These are phyloP conservation scores for Acleris sparsana DNA, from an alignment of 2,888 invertebrate genomes.

Conservation along the genomic window DNA sequence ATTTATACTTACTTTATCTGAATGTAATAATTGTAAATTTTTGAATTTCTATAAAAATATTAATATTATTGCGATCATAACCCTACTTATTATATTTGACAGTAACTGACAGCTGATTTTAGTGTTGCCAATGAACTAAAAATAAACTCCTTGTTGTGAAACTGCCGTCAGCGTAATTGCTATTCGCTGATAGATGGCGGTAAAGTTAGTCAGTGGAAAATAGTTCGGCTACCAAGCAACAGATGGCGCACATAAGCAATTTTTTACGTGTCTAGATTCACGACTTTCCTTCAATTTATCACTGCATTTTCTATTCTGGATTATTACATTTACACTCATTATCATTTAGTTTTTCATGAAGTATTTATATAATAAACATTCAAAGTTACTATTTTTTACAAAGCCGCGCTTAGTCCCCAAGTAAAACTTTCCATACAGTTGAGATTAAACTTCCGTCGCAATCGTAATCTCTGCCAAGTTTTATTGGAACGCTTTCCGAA, in stretches of 20 bases:
- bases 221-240: constrained; percentile 1
- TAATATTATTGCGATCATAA: constrained; percentile 31
- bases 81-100: constrained; percentile 26
- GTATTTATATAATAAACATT: no score
- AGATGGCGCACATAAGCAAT: constrained; percentile 12
- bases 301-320: no score
- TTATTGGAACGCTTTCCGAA: constrained; percentile 54
- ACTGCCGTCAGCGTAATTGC: neutral
- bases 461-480: constrained; percentile 56
- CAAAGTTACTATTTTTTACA: no score
- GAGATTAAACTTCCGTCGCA: constrained; percentile 53
- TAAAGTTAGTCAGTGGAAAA: neutral
- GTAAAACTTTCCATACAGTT: constrained; percentile 45
- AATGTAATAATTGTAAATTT: neutral
- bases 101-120: constrained; percentile 15
- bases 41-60: constrained; percentile 17
- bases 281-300: neutral
- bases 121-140: constrained; percentile 12
- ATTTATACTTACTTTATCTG: constrained; percentile 17
- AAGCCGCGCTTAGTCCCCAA: no score
- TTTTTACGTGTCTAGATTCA: no score
- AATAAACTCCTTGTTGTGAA: neutral
- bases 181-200: constrained; percentile 19
- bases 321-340: no score
- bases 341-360: no score